Base-by-base conservation (phyloP, 2,888 invertebrate genomes). In the Dryomyza anilis region DNA sequence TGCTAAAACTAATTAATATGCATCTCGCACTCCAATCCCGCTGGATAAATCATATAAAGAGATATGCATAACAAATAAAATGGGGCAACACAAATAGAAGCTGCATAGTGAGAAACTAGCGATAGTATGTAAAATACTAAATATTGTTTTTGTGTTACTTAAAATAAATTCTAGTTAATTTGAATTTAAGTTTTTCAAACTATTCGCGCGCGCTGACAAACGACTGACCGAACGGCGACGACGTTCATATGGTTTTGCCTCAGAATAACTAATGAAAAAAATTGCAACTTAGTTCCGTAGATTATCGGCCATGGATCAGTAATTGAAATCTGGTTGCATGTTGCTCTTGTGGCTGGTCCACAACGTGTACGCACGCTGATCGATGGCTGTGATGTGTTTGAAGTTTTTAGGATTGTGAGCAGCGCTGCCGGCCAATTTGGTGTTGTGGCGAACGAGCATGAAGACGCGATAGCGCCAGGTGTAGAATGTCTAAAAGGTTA, bases 401-500 rank as follows among this genome's bases (percentile, higher is more conserved):
- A 75, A 79, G 66, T 78, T 79, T 66, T 79, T 79, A 3, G 80
- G 77, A 71, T 78, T 79, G 55, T 73, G 78, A 3, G 80, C 76
- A 53, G 77, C 78, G 29, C 75, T 72, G 67, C 79, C 78, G 67
- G 75, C 74, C n/a, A 79, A 52, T 69, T 80, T 79, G 48, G 79
- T 75, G 71, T 79, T 79, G 65, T 78, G 78, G 10, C 79, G 78
- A 16, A 78, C 78, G 39, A 80, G 77, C 80, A 80, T 79, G 63
- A 79, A 79, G 25, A 80, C 78, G 46, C 80, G 76, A 70, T 79
- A 79, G 5, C 79, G 76, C 79, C 79, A 79, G 36, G 79, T 80
- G 68, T 79, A 81, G 56, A 79, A 79, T 0, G 79, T 79, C 72
- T 72, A 25, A 19, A 67, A 39, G 12, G 19, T n/a, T 10, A 33